These are phyloP conservation scores for Nixonia krombeini DNA, from an alignment of 1,140 invertebrate species.

Conservation along the genomic window DNA sequence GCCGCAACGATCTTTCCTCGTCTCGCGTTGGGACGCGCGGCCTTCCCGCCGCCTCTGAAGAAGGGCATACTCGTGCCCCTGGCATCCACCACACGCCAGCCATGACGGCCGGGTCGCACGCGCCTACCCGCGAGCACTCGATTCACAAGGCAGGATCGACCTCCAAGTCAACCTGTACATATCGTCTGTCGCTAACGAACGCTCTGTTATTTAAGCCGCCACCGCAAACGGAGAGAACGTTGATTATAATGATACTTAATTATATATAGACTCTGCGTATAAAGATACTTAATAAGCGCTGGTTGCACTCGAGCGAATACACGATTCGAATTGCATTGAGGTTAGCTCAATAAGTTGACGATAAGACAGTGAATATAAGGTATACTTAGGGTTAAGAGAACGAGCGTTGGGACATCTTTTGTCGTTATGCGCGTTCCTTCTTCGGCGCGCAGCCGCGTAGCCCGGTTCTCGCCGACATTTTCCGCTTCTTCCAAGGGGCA, in stretches of 20 bases:
- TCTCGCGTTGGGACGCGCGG: no score
- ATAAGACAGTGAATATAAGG: slow-evolving; percentile 15
- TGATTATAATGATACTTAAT: slow-evolving; percentile 42
- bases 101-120: no score
- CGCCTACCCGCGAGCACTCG: slow-evolving; percentile 2
- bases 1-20: no score
- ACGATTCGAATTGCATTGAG: slow-evolving; percentile 46
- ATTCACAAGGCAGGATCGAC: slow-evolving; percentile 27
- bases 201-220: slow-evolving; percentile 45
- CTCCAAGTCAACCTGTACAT: slow-evolving; percentile 42
- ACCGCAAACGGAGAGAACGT: slow-evolving; percentile 28
- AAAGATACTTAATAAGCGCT: slow-evolving; percentile 53
- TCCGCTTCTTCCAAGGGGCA: no score
- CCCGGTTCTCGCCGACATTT: no score
- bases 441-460: no score
- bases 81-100: no score
- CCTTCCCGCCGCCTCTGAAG: no score
- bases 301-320: slow-evolving; percentile 45
- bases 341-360: slow-evolving; percentile 48
- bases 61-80: no score
- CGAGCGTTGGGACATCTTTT: background rate
- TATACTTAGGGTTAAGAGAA: slow-evolving; percentile 18
- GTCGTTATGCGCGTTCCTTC: background rate
- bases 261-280: slow-evolving; percentile 35
- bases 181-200: slow-evolving; percentile 47